phyloP scores from a whole-genome alignment of 2,888 invertebrate species.

The Syritta pipiens region DNA sequence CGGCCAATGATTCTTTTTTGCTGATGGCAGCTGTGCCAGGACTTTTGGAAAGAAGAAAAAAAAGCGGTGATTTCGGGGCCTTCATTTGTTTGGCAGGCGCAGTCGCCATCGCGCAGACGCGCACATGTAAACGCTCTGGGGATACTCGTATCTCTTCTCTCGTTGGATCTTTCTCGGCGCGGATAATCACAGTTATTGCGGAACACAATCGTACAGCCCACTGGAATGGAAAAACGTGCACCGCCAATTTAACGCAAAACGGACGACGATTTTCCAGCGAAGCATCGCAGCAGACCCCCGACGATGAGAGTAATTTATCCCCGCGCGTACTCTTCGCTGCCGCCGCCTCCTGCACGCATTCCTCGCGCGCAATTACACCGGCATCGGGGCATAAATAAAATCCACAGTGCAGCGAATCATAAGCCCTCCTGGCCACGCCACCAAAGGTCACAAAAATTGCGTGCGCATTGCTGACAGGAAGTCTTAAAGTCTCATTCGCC shows the following conservation, averaged over 20 bases:
- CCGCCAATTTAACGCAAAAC: conserved; percentile 64
- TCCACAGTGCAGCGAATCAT: conserved; percentile 24
- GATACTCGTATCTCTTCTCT: no score
- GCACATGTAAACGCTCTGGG: conserved; percentile 1
- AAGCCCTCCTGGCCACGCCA: conserved; percentile 19
- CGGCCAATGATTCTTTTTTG: conserved; percentile 8
- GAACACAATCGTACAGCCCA: conserved; percentile 63
- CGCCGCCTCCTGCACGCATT: conserved; percentile 31
- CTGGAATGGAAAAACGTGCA: conserved; percentile 66
- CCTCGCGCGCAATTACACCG: conserved; percentile 41
- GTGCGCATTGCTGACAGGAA: conserved; percentile 46
- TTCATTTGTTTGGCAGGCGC: conserved; percentile 55
- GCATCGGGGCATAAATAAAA: conserved; percentile 2
- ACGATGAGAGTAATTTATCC: conserved; percentile 64
- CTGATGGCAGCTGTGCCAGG: conserved; percentile 40
- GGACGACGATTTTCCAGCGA: conserved; percentile 33
- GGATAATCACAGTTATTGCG: conserved; percentile 66
- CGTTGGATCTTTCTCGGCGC: conserved; percentile 49
- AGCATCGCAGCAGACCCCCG: conserved; percentile 22
- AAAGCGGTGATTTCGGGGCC: conserved; percentile 37
- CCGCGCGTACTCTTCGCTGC: background rate
- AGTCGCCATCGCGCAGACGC: background rate
- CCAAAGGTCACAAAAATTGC: conserved; percentile 61
- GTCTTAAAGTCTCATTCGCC: background rate
- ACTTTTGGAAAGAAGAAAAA: conserved; percentile 48